Base-by-base conservation (phyloP, 23 tunicate genomes). In the Diplosoma virens region DNA sequence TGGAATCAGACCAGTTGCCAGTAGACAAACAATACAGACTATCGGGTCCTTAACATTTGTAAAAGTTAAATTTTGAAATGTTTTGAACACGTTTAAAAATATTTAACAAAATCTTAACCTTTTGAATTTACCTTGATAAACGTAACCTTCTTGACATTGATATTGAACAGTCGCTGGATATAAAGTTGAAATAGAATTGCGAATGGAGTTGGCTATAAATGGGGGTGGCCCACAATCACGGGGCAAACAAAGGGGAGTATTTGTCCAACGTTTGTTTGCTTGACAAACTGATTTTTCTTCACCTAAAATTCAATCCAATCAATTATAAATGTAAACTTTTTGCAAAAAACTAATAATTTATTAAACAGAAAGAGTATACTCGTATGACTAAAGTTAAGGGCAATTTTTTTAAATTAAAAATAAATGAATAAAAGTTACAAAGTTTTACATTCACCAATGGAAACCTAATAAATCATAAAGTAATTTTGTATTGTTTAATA, bases 151-250 rank as follows among this genome's bases (percentile, higher is more conserved):
- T 32, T 75, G 59, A 75, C 97, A 92, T 30, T 45, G 27, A 32
- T 79, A 81, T 2, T 85, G 47, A 18, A 92, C 25, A 0, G 23
- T 46, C 0, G 87, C 35, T 16, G 80, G 87, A 48, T 58, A 92
- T 0, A 85, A 63, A 14, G 97, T 85, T 18, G 97, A 85, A 17
- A 82, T 76, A 26, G 63, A 30, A 58, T 79, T 59, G 0, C 85
- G 33, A 47, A 37, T 23, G n/a, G 87, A 22, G 30, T 85, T 45
- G 26, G 26, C 78, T 28, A 82, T 76, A 14, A 30, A n/a, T 9
- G 77, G 78, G 4, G 91, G 97, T 14, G 34, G 52, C 1, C 82
- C 84, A 66, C 97, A 92, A 63, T 92, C 77, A 24, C 71, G 77
- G 6, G 97, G 87, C 14, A 41, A 33, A 47, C 97, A 92, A 24